Evolutionary conservation across 2,888 invertebrate species (phyloP).

Genomic region (Andrena marginata): DNA sequence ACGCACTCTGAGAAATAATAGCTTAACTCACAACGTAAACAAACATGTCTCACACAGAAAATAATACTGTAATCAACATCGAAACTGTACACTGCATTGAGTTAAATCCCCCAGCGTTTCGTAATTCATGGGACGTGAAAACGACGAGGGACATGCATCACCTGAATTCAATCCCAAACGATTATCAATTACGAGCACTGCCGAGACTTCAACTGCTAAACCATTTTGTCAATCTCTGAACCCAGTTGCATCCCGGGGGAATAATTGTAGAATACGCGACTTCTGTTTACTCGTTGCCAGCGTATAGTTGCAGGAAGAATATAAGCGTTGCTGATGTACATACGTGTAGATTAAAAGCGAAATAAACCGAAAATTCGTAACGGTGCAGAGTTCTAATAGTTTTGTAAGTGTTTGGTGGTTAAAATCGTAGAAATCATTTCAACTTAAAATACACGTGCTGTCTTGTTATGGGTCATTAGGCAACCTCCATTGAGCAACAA

Average conservation of each 20-base stretch:
- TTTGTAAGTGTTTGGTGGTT: too few relatives aligned
- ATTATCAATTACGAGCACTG: background rate
- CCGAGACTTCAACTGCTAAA: background rate
- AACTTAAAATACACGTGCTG: constrained; percentile 1
- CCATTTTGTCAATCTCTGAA: too few relatives aligned
- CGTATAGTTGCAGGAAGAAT: too few relatives aligned
- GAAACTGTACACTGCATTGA: constrained; percentile 12
- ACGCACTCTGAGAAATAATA: too few relatives aligned
- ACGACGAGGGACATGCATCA: background rate
- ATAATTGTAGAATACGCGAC: too few relatives aligned
- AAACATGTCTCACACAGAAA: background rate
- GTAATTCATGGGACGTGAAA: background rate
- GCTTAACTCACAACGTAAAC: background rate
- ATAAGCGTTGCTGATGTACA: too few relatives aligned
- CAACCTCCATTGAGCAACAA: background rate
- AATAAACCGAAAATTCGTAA: too few relatives aligned
- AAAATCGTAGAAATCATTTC: background rate
- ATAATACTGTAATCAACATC: background rate
- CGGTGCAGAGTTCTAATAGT: too few relatives aligned
- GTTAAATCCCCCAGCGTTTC: background rate
- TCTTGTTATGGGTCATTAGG: background rate
- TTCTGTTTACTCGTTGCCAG: too few relatives aligned
- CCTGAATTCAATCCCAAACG: too few relatives aligned
- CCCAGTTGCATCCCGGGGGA: too few relatives aligned
- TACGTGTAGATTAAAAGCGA: too few relatives aligned